phyloP scores from a whole-genome alignment of 2,888 invertebrate species.

The Ochropleura leucogaster region DNA sequence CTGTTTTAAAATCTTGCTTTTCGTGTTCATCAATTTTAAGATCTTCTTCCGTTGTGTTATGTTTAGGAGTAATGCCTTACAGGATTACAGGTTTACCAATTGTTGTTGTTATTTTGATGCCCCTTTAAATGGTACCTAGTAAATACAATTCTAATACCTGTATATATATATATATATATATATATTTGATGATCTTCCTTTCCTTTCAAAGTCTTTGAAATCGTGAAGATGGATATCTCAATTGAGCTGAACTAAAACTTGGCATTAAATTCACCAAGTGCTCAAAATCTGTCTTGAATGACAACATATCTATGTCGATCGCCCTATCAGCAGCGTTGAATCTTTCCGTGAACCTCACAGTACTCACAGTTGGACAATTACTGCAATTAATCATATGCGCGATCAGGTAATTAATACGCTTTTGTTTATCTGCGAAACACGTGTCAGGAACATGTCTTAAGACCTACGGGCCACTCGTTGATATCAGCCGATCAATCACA shows the following conservation, averaged over 20 bases:
- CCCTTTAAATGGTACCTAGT: background rate
- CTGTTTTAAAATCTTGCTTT: background rate
- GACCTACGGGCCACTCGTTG: conserved; percentile 26
- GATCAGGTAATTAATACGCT: conserved; percentile 54
- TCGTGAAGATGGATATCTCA: background rate
- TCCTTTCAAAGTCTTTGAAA: background rate
- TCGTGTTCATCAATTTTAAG: background rate
- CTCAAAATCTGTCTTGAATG: background rate
- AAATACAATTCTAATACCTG: no score
- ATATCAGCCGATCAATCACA: conserved; percentile 57
- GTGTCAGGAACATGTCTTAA: conserved; percentile 48
- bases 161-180: no score
- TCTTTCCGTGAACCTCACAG: background rate
- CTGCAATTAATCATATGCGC: conserved; percentile 47
- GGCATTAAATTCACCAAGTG: background rate
- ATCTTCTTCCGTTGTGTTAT: background rate
- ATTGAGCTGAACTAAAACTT: rapidly evolving
- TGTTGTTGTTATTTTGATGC: background rate
- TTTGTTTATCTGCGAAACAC: conserved; percentile 58
- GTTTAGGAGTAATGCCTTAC: background rate
- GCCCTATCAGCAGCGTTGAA: conserved; percentile 23
- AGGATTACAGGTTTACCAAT: background rate
- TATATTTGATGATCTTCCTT: no score
- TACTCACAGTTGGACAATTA: conserved; percentile 29
- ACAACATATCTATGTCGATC: background rate